A percentile compares a stretch with the other conserved stretches of the same genome.
Evolutionary conservation across 2,888 invertebrate species (phyloP).

Genomic region (Apamea monoglypha): DNA sequence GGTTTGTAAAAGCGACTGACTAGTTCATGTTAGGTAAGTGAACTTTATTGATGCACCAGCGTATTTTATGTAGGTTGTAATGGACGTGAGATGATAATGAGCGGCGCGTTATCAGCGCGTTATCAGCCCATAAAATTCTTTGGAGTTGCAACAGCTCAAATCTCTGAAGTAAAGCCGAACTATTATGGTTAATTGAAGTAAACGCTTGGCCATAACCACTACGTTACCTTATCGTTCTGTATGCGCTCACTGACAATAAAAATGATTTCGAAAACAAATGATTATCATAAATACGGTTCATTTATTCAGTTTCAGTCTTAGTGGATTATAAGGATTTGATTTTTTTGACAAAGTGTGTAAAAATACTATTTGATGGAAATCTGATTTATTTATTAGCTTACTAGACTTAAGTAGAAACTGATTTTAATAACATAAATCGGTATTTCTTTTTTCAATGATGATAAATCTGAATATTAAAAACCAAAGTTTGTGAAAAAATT

Average conservation of each 20-base stretch:
- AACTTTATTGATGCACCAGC: neutral
- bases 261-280: neutral
- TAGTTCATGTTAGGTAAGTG: neutral
- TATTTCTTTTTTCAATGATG: no score
- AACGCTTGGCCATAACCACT: neutral
- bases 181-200: neutral
- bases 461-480: no score
- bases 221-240: neutral
- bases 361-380: no score
- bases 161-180: neutral
- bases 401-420: no score
- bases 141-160: neutral
- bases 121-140: constrained; percentile 28
- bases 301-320: neutral
- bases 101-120: no score
- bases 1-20: neutral
- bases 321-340: neutral
- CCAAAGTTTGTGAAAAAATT: no score
- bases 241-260: neutral
- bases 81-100: no score
- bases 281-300: no score
- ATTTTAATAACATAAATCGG: no score
- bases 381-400: no score
- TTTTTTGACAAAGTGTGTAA: no score
- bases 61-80: neutral